phyloP scores from a whole-genome alignment of 2,797 vertebrate species.

The Crypturellus tataupa region DNA sequence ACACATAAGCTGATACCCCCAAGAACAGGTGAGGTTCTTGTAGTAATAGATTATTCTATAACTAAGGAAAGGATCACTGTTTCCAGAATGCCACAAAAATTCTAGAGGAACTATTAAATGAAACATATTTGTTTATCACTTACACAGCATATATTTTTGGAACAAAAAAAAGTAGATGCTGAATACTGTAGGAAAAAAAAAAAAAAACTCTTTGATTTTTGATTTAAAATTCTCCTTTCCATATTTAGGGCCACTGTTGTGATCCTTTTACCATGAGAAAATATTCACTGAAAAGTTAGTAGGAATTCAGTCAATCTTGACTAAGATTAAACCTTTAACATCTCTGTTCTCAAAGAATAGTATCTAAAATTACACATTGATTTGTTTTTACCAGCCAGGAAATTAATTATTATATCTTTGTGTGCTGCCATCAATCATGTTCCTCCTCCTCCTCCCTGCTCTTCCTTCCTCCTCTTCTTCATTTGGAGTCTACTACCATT shows the following conservation, averaged over 20 bases:
- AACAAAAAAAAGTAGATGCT: neutral
- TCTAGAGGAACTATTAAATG: neutral
- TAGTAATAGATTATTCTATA: neutral
- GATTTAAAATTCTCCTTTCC: neutral
- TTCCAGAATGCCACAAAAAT: neutral
- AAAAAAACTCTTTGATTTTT: neutral
- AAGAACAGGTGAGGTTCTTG: neutral
- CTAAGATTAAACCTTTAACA: neutral
- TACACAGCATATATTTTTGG: neutral
- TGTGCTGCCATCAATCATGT: neutral
- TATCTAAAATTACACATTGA: neutral
- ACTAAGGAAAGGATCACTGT: neutral
- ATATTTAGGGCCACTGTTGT: neutral
- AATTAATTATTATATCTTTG: neutral
- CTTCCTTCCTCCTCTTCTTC: no score
- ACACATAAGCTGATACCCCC: neutral
- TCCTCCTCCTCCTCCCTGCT: no score
- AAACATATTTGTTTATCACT: neutral
- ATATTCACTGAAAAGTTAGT: neutral
- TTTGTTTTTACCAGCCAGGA: constrained; percentile 4
- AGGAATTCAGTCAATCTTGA: neutral
- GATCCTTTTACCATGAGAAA: neutral
- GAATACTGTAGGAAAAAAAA: neutral
- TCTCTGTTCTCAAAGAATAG: neutral
- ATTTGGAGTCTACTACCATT: neutral